These are phyloP conservation scores for Notothenia coriiceps DNA, from an alignment of 2,113 vertebrate genomes.

Conservation along the genomic window DNA sequence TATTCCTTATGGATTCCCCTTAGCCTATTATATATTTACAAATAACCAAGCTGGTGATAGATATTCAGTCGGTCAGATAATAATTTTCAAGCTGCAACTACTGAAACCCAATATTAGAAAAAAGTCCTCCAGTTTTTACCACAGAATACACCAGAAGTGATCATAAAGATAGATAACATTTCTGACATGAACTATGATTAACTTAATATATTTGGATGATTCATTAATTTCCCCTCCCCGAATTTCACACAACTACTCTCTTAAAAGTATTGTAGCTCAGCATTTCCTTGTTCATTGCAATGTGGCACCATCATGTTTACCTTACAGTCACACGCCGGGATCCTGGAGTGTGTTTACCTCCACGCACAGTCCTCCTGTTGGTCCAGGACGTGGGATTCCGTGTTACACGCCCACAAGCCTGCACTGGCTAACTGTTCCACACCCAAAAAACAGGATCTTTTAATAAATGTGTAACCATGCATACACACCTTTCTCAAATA, in stretches of 20 bases:
- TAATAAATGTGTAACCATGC: constrained; percentile 84
- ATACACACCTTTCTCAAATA: constrained; percentile 88
- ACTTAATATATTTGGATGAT: neutral
- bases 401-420: constrained; percentile 66
- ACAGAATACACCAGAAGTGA: neutral
- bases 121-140: neutral
- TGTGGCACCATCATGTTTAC: constrained; percentile 48
- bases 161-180: neutral
- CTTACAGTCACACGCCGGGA: constrained; percentile 44
- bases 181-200: neutral
- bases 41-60: neutral
- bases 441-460: constrained; percentile 86
- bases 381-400: constrained; percentile 76
- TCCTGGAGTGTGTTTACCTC: constrained; percentile 77
- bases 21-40: neutral
- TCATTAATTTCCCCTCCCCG: neutral
- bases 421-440: constrained; percentile 70
- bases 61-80: neutral
- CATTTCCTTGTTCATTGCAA: constrained; percentile 56
- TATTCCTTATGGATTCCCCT: too few relatives aligned
- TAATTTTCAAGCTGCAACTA: too few relatives aligned
- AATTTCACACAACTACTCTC: neutral
- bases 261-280: neutral
- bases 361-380: constrained; percentile 48
- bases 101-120: neutral